phyloP scores from a whole-genome alignment of 2,888 invertebrate genomes.

The Callosobruchus maculatus region DNA sequence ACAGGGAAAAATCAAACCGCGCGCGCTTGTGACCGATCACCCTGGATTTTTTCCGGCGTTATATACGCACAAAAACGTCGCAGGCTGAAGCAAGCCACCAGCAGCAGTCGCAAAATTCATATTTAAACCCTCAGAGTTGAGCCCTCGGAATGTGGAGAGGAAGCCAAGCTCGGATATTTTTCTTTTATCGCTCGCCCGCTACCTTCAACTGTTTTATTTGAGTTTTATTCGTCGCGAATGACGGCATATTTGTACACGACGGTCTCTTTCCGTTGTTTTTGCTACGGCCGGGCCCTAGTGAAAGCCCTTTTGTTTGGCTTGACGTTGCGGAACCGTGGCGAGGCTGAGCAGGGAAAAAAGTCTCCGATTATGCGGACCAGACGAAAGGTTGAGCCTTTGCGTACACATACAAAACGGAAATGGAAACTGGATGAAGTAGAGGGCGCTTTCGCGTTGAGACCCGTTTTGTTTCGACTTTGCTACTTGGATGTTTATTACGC shows the following conservation, averaged over 20 bases:
- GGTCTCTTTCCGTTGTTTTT: constrained; percentile 14
- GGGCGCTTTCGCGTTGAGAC: neutral
- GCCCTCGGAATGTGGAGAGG: neutral
- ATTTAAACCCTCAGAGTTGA: constrained; percentile 15
- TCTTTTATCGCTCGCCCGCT: constrained; percentile 14
- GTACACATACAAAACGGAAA: neutral
- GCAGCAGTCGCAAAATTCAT: constrained; percentile 18
- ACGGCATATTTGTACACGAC: constrained; percentile 17
- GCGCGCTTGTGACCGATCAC: neutral
- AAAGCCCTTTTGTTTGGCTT: constrained; percentile 1
- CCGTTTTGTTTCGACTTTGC: neutral
- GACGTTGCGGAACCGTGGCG: constrained; percentile 5
- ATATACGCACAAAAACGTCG: constrained; percentile 5
- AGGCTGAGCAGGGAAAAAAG: neutral
- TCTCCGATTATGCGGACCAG: neutral
- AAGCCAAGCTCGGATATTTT: constrained; percentile 14
- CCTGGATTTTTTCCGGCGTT: constrained; percentile 4
- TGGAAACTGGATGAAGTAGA: neutral
- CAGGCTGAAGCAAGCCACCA: constrained; percentile 2
- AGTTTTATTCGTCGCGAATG: constrained; percentile 16
- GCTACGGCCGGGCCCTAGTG: neutral
- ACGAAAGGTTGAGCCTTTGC: neutral
- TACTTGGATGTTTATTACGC: too few relatives aligned
- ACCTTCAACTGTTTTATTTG: constrained; percentile 20
- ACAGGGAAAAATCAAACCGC: too few relatives aligned